Evolutionary conservation across 1,140 invertebrate species (phyloP).

Genomic region (Notospermus geniculatus): DNA sequence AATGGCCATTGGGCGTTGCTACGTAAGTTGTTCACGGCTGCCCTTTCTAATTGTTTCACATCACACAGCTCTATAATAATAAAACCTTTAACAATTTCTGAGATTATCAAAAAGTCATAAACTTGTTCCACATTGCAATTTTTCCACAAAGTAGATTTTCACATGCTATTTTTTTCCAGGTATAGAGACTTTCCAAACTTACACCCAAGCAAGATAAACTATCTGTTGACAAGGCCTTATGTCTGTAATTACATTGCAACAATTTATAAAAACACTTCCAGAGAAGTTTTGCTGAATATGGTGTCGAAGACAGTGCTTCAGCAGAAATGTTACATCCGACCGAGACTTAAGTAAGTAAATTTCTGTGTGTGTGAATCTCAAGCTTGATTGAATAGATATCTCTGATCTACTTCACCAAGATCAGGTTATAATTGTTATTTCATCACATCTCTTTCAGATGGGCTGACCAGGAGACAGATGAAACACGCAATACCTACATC

Average conservation of each 20-base stretch:
- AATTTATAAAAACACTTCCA: constrained; percentile 59
- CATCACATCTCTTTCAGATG: constrained; percentile 58
- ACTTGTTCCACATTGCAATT: too few relatives aligned
- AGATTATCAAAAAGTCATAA: too few relatives aligned
- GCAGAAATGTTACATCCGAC: constrained; percentile 37
- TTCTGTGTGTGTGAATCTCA: neutral
- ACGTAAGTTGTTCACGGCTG: constrained; percentile 56
- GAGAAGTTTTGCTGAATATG: constrained; percentile 53
- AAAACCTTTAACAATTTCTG: too few relatives aligned
- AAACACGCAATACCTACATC: constrained; percentile 57
- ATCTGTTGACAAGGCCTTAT: constrained; percentile 46
- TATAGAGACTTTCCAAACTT: constrained; percentile 60
- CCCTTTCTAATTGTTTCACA: too few relatives aligned
- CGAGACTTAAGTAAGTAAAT: constrained; percentile 36
- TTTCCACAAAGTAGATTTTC: too few relatives aligned
- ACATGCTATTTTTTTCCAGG: constrained; percentile 44
- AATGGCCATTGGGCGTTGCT: constrained; percentile 63
- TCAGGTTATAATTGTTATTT: too few relatives aligned
- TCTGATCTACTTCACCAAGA: too few relatives aligned
- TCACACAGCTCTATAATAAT: too few relatives aligned
- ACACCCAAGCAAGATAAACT: constrained; percentile 32
- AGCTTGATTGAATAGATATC: too few relatives aligned
- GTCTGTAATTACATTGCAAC: constrained; percentile 62
- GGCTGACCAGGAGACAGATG: constrained; percentile 57
- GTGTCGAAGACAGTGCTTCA: constrained; percentile 30